A percentile compares a stretch with the other conserved stretches of the same genome.
phyloP scores from a whole-genome alignment of 2,888 invertebrate genomes.

The Sylvicola fuscatus region DNA sequence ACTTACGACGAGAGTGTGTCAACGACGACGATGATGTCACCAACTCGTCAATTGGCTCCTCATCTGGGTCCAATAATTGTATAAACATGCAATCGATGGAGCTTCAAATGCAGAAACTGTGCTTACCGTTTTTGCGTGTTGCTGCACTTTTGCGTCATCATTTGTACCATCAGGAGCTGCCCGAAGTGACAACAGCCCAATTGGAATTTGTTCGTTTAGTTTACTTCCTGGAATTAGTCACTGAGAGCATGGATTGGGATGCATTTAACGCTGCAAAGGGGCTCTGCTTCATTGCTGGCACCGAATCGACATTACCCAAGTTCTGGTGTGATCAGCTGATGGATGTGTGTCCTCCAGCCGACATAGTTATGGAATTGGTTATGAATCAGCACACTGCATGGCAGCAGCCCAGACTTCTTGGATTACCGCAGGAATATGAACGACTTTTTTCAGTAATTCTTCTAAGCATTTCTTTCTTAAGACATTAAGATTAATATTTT shows the following conservation, averaged over 20 bases:
- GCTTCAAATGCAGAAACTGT: slow-evolving; percentile 49
- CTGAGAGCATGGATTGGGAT: slow-evolving; percentile 41
- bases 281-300: slow-evolving; percentile 34
- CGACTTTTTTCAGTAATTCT: slow-evolving; percentile 69
- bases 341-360: slow-evolving; percentile 23
- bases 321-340: slow-evolving; percentile 50
- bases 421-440: slow-evolving; percentile 80
- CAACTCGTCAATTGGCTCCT: not conserved
- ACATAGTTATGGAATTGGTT: slow-evolving; percentile 36
- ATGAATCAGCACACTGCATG: slow-evolving; percentile 56
- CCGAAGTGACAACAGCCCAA: slow-evolving; percentile 37
- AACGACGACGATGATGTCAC: slow-evolving; percentile 12
- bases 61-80: not conserved
- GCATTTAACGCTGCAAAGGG: slow-evolving; percentile 42
- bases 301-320: slow-evolving; percentile 31
- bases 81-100: slow-evolving; percentile 24
- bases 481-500: slow-evolving; percentile 4
- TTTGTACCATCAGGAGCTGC: slow-evolving; percentile 56
- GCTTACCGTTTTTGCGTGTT: slow-evolving; percentile 67
- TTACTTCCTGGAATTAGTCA: slow-evolving; percentile 55
- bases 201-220: slow-evolving; percentile 60
- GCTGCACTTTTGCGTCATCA: slow-evolving; percentile 68
- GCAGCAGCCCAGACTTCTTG: slow-evolving; percentile 63
- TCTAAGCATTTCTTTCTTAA: not conserved
- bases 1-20: slow-evolving; percentile 20